Percentiles rank a stretch among this genome's conserved stretches.
Conservation (phyloP, 1,140 invertebrate genomes). For the Octopus bimaculoides region DNA sequence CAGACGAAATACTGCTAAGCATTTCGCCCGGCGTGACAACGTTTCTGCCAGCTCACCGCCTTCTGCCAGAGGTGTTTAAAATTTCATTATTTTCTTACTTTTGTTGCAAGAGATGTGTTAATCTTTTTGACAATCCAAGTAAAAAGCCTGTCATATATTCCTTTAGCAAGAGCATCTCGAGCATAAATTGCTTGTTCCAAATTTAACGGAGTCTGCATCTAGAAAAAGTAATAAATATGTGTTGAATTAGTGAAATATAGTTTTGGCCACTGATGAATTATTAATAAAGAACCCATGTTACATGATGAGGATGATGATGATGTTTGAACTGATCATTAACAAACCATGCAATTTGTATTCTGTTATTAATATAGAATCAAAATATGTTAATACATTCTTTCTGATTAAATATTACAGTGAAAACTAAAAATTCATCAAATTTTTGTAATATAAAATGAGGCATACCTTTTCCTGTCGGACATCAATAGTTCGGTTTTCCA, state of each 20-base stretch:
- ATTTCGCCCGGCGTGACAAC: too few species aligned
- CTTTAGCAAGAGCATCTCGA: conserved; percentile 69
- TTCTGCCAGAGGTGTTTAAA: too few species aligned
- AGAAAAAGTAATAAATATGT: neutral
- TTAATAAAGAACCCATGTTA: too few species aligned
- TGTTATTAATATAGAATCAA: too few species aligned
- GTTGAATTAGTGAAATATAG: too few species aligned
- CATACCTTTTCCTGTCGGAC: conserved; percentile 80
- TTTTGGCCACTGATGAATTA: too few species aligned
- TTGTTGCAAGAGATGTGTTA: conserved; percentile 71
- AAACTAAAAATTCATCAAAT: neutral
- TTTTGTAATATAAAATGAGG: neutral
- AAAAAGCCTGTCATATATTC: conserved; percentile 79
- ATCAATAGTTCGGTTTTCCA: conserved; percentile 82
- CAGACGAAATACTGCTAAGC: too few species aligned
- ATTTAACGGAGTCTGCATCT: conserved; percentile 58
- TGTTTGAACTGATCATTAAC: too few species aligned
- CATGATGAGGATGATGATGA: too few species aligned
- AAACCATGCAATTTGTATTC: too few species aligned
- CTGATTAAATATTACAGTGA: neutral
- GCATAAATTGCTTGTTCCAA: conserved; percentile 68
- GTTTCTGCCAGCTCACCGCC: too few species aligned
- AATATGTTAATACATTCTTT: too few species aligned
- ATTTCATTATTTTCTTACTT: conserved; percentile 34
- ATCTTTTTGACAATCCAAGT: conserved; percentile 75